A percentile compares a stretch with the other conserved stretches of the same genome.
These are phyloP conservation scores for Myotis myotis DNA, from an alignment of 2,797 vertebrate genomes.

Conservation along the genomic window DNA sequence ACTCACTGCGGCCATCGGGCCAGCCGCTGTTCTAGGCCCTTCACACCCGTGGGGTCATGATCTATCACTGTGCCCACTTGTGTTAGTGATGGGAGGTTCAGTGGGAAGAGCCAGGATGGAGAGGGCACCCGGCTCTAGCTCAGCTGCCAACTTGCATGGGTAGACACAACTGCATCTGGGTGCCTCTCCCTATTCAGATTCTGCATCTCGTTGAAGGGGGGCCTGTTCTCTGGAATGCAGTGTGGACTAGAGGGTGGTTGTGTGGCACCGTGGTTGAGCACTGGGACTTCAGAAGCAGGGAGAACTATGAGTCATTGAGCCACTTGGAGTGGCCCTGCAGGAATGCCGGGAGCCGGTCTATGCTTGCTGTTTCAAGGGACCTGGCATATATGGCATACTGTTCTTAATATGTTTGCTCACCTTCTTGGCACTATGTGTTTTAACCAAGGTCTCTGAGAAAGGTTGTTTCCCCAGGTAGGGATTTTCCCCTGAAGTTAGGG, in stretches of 20 bases:
- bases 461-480: too few relatives aligned
- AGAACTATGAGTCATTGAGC: background rate
- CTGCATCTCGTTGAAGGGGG: background rate
- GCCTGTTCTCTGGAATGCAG: background rate
- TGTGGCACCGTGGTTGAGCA: too few relatives aligned
- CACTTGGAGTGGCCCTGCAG: background rate
- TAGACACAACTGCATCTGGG: fast-evolving
- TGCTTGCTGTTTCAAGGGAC: too few relatives aligned
- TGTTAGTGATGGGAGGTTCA: background rate
- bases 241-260: background rate
- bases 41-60: background rate
- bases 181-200: background rate
- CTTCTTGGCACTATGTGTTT: too few relatives aligned
- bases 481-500: too few relatives aligned
- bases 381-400: too few relatives aligned
- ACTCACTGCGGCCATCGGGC: background rate
- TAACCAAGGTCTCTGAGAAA: too few relatives aligned
- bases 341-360: too few relatives aligned
- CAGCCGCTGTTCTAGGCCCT: background rate
- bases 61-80: background rate
- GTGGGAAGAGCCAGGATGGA: background rate
- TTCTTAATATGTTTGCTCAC: too few relatives aligned
- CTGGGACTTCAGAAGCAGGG: background rate
- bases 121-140: background rate
- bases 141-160: background rate